These are phyloP conservation scores for Lasioglossum lativentre DNA, from an alignment of 2,888 invertebrate genomes.

Conservation along the genomic window DNA sequence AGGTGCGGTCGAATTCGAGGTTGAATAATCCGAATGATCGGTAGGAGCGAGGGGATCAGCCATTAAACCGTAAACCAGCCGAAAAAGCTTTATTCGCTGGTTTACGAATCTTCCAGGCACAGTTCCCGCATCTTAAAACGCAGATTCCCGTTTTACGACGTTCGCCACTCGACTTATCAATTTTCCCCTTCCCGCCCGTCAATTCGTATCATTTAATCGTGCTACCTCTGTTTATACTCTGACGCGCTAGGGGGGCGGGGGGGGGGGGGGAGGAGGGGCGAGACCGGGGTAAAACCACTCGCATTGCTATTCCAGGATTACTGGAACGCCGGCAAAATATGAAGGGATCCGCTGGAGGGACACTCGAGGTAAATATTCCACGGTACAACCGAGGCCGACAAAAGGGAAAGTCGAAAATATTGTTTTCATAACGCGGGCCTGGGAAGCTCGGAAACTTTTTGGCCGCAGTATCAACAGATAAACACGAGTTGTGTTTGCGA, in stretches of 20 bases:
- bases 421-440: slow-evolving; percentile 71
- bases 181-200: slow-evolving; percentile 53
- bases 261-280: no score
- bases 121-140: neutral
- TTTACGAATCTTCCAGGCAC: slow-evolving; percentile 9
- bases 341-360: slow-evolving; percentile 25
- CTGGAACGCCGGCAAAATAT: slow-evolving; percentile 64
- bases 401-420: slow-evolving; percentile 46
- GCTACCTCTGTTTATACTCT: slow-evolving; percentile 57
- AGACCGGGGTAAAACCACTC: slow-evolving; percentile 51
- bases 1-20: neutral
- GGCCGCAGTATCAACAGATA: slow-evolving; percentile 46
- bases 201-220: slow-evolving; percentile 67
- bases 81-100: neutral
- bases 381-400: slow-evolving; percentile 45
- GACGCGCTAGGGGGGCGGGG: neutral
- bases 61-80: slow-evolving; percentile 1
- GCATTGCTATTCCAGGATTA: slow-evolving; percentile 73
- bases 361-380: slow-evolving; percentile 75
- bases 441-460: slow-evolving; percentile 52
- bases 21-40: slow-evolving; percentile 1
- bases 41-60: neutral
- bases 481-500: slow-evolving; percentile 54
- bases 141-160: slow-evolving; percentile 28
- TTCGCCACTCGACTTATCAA: slow-evolving; percentile 64